Percentiles rank a stretch among this genome's conserved stretches.
phyloP scores from a whole-genome alignment of 2,113 vertebrate species.

The Ochotona princeps region DNA sequence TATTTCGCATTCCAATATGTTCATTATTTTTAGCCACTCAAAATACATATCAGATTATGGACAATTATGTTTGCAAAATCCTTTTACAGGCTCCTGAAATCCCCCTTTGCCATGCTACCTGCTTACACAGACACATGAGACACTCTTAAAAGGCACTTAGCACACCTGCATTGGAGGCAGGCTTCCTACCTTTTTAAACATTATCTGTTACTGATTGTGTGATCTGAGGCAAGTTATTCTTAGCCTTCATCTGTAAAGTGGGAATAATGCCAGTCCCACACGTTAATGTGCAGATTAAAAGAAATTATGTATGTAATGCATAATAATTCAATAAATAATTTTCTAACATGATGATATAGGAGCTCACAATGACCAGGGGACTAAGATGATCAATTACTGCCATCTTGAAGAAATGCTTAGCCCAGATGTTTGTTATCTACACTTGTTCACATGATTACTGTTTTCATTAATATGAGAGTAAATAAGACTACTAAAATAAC shows the following conservation, averaged over 20 bases:
- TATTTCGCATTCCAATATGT: background rate
- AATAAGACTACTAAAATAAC: background rate
- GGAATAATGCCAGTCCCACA: background rate
- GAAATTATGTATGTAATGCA: background rate
- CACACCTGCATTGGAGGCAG: background rate
- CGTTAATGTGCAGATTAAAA: background rate
- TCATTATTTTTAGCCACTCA: background rate
- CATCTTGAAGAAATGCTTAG: conserved; percentile 5
- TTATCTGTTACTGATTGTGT: background rate
- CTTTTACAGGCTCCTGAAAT: background rate
- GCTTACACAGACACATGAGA: background rate
- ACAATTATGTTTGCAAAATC: background rate
- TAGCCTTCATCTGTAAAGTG: background rate
- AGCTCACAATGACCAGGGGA: background rate
- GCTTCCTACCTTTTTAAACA: background rate
- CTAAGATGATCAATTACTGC: background rate
- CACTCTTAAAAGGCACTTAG: background rate
- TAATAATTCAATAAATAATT: conserved; percentile 15
- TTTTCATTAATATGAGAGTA: conserved; percentile 33
- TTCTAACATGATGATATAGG: background rate
- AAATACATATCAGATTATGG: background rate
- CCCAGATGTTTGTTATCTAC: background rate
- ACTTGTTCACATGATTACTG: background rate
- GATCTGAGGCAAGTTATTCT: background rate
- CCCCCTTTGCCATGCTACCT: background rate